phyloP scores from a whole-genome alignment of 2,888 invertebrate genomes.

The Eupithecia subfuscata region DNA sequence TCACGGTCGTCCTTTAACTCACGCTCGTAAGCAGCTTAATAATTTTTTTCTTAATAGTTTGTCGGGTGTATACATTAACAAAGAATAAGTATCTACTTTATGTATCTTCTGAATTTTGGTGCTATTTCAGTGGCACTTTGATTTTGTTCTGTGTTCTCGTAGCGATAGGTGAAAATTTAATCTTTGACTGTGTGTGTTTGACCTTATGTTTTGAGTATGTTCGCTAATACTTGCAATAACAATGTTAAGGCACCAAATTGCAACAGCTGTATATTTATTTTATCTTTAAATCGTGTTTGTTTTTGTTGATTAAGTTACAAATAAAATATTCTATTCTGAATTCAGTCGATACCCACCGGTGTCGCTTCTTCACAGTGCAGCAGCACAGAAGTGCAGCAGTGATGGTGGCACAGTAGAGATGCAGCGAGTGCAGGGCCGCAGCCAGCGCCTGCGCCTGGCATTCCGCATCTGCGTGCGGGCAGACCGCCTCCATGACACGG shows the following conservation, averaged over 20 bases:
- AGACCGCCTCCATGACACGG: constrained; percentile 70
- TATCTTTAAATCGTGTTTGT: no score
- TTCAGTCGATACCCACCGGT: constrained; percentile 52
- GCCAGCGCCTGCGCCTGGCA: constrained; percentile 68
- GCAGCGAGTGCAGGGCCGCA: constrained; percentile 72
- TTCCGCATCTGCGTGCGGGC: constrained; percentile 58
- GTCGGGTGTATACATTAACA: not conserved
- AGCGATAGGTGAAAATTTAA: constrained; percentile 1
- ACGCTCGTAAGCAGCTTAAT: not conserved
- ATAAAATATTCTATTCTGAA: no score
- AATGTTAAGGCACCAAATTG: no score
- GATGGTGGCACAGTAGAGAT: constrained; percentile 75
- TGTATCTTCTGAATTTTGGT: not conserved
- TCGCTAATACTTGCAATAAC: not conserved
- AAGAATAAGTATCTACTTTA: not conserved
- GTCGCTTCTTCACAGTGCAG: constrained; percentile 61
- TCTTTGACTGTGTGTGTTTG: not conserved
- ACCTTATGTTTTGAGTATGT: not conserved
- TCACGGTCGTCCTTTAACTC: not conserved
- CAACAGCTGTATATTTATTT: no score
- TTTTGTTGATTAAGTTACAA: no score
- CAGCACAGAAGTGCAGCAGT: constrained; percentile 74
- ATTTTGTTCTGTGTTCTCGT: not conserved
- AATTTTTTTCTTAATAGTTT: not conserved
- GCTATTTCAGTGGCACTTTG: not conserved